Evolutionary conservation across 2,113 vertebrate genomes (phyloP).

Genomic region (Passer domesticus): DNA sequence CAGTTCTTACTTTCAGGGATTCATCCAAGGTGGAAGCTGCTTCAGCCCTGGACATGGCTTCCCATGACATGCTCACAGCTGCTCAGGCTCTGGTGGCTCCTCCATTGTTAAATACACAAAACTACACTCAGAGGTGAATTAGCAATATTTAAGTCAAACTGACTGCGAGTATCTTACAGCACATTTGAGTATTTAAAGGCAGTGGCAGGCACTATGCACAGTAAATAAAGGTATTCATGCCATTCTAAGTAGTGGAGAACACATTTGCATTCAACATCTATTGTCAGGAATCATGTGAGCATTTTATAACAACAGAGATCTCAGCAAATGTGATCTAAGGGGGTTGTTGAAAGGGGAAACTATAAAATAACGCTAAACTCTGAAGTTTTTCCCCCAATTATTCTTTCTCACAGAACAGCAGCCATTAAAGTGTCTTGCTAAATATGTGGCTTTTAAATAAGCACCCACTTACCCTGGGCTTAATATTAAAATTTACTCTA

Average conservation of each 20-base stretch:
- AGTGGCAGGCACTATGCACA: neutral
- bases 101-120: neutral
- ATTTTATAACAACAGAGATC: neutral
- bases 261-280: neutral
- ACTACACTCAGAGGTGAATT: neutral
- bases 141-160: neutral
- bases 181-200: neutral
- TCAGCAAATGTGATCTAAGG: neutral
- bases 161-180: neutral
- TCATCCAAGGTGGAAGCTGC: neutral
- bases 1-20: neutral
- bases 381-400: neutral
- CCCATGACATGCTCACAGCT: neutral
- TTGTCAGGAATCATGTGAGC: neutral
- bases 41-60: fast-evolving
- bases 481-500: neutral
- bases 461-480: neutral
- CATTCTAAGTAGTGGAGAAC: neutral
- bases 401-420: neutral
- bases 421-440: constrained; percentile 17
- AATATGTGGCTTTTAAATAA: neutral
- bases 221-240: constrained; percentile 8
- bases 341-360: neutral
- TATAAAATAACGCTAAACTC: neutral
- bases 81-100: neutral